Conservation (phyloP, 1,140 invertebrate species). For the Lanistes nyassanus region DNA sequence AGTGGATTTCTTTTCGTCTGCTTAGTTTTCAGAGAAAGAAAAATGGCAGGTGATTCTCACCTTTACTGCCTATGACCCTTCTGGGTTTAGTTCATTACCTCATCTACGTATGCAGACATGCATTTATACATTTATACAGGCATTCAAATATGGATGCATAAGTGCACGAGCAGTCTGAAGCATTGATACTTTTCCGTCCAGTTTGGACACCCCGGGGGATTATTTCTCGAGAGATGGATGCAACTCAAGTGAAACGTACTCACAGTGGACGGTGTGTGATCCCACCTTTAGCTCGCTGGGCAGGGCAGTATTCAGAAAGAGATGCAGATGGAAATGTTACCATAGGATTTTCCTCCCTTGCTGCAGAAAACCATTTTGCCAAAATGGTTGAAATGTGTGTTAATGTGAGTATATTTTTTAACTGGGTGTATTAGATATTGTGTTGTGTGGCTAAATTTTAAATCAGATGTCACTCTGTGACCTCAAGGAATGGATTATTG, state of each 20-base stretch:
- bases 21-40: too few relatives aligned
- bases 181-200: background rate
- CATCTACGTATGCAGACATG: background rate
- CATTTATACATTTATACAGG: background rate
- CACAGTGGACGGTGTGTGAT: conserved; percentile 17
- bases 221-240: conserved; percentile 2
- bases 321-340: conserved; percentile 19
- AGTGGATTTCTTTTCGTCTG: too few relatives aligned
- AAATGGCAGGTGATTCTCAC: too few relatives aligned
- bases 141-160: background rate
- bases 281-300: conserved; percentile 15
- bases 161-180: background rate
- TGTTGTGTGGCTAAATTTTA: too few relatives aligned
- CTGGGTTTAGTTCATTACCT: background rate
- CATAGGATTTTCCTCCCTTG: conserved; percentile 8
- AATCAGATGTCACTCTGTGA: too few relatives aligned
- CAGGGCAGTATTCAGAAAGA: conserved; percentile 14
- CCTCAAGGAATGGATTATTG: too few relatives aligned
- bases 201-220: conserved; percentile 21
- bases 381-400: background rate
- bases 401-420: too few relatives aligned
- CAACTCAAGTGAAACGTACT: conserved; percentile 6
- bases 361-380: conserved; percentile 20
- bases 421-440: too few relatives aligned
- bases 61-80: background rate